Base-by-base conservation (phyloP, 92 coral and sea anemone species). In the Actinostola sp. region DNA sequence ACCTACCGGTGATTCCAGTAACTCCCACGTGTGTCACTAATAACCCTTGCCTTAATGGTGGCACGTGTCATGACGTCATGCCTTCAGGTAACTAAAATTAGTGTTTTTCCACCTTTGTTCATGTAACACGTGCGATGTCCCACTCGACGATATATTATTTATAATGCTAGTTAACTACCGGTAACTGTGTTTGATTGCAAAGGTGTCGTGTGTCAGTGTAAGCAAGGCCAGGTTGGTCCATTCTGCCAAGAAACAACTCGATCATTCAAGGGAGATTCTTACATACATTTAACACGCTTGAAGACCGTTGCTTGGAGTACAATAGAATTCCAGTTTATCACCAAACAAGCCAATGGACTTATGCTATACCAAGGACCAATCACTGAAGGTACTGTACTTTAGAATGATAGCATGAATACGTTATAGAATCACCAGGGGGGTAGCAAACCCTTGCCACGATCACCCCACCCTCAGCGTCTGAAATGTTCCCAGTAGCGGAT, bases 321-420 rank as follows among this genome's bases (percentile, higher is more conserved):
- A 9, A 77, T 93, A 36, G 83, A 87, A 61, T 66, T 95, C 42
- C 91, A 95, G 60, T 95, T 95, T 26, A 87, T 79, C 12, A 95
- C 99, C 19, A 80, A 46, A 15, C 80, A 26, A 36, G 73, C 91
- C n/a, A 69, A 75, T 54, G 97, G 99, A 25, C 87, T 95, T 21
- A 48, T 95, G 71, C 88, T 95, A 9, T 95, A 92, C 49, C 99
- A 95, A 61, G 97, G 99, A 32, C 99, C 97, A 13, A 54, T 76
- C 51, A 15, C 57, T 52, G 80, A 83, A 67, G 78, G 91, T 72
- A 45, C n/a, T n/a, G n/a, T n/a, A n/a, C n/a, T n/a, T n/a, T n/a
- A n/a, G n/a, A n/a, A n/a, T n/a, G n/a, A n/a, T n/a, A n/a, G n/a
- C n/a, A n/a, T n/a, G n/a, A n/a, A n/a, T n/a, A n/a, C n/a, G n/a